phyloP scores from a whole-genome alignment of 2,888 invertebrate genomes.

The Notodonta dromedarius region DNA sequence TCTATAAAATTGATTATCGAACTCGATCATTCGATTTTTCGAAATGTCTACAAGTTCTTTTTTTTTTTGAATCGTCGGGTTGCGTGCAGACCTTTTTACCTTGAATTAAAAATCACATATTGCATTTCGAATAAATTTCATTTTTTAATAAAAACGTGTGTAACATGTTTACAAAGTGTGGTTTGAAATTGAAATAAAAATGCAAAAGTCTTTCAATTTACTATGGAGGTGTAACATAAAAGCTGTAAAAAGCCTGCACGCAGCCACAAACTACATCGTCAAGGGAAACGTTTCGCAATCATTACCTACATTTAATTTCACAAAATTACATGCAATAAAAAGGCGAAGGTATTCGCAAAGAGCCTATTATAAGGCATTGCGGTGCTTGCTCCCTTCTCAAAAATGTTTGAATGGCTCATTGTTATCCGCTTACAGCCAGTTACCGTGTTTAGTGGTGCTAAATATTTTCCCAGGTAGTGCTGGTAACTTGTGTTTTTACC shows the following conservation, averaged over 20 bases:
- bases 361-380: constrained; percentile 5
- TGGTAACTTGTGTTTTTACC: constrained; percentile 1
- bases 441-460: constrained; percentile 14
- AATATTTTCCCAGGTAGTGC: constrained; percentile 5
- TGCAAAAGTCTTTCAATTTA: too few relatives aligned
- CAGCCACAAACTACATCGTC: not conserved
- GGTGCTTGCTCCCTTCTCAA: constrained; percentile 19
- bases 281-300: not conserved
- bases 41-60: not conserved
- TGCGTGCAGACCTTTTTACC: too few relatives aligned
- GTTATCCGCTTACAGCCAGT: constrained; percentile 33
- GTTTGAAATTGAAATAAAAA: too few relatives aligned
- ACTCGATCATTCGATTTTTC: not conserved
- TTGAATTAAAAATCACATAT: too few relatives aligned
- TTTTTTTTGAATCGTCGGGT: not conserved
- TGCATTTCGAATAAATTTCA: too few relatives aligned
- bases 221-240: too few relatives aligned
- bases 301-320: constrained; percentile 6
- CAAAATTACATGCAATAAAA: constrained; percentile 9
- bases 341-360: constrained; percentile 2
- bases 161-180: too few relatives aligned
- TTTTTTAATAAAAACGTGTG: too few relatives aligned
- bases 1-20: not conserved
- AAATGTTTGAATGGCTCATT: constrained; percentile 51
- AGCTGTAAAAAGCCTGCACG: not conserved